These are phyloP conservation scores for Goniozus legneri DNA, from an alignment of 1,140 invertebrate species.

Conservation along the genomic window DNA sequence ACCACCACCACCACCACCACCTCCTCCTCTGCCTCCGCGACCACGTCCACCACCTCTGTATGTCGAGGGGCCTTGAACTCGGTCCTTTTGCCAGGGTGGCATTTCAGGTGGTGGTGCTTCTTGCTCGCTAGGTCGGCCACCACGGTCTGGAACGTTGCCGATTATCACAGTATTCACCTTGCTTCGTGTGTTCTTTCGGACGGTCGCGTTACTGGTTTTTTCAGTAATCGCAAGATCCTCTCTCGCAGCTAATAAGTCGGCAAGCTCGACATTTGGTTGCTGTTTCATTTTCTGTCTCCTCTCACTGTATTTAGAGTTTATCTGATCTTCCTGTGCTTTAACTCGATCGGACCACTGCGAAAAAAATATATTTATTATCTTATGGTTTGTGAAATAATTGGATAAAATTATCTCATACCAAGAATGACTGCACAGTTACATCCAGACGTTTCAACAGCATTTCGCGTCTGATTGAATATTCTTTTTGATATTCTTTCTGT, in stretches of 20 bases:
- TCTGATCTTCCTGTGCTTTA: slow-evolving; percentile 68
- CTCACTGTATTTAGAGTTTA: slow-evolving; percentile 67
- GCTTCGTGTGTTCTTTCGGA: slow-evolving; percentile 76
- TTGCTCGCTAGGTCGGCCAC: slow-evolving; percentile 83
- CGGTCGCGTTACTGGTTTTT: slow-evolving; percentile 80
- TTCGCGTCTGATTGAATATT: slow-evolving; percentile 80
- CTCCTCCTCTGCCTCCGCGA: slow-evolving; percentile 29
- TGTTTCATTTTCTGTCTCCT: slow-evolving; percentile 63
- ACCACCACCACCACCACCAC: slow-evolving; percentile 31
- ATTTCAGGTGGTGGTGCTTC: slow-evolving; percentile 92
- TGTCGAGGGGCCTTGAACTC: slow-evolving; percentile 29
- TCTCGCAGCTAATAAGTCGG: slow-evolving; percentile 76
- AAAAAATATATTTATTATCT: slow-evolving; percentile 12
- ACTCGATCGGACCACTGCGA: slow-evolving; percentile 81
- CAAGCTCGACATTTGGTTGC: slow-evolving; percentile 64
- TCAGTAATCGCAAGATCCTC: slow-evolving; percentile 79
- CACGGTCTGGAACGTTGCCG: slow-evolving; percentile 78
- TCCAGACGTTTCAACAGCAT: slow-evolving; percentile 88
- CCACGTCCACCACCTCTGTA: slow-evolving; percentile 29
- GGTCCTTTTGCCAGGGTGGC: slow-evolving; percentile 83
- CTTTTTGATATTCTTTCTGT: slow-evolving; percentile 70
- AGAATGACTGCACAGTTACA: slow-evolving; percentile 92
- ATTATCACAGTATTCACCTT: slow-evolving; percentile 85
- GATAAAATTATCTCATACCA: slow-evolving; percentile 52
- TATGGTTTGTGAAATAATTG: slow-evolving; percentile 17